These are phyloP conservation scores for Acanthornis magna DNA, from an alignment of 2,797 vertebrate genomes.

Conservation along the genomic window DNA sequence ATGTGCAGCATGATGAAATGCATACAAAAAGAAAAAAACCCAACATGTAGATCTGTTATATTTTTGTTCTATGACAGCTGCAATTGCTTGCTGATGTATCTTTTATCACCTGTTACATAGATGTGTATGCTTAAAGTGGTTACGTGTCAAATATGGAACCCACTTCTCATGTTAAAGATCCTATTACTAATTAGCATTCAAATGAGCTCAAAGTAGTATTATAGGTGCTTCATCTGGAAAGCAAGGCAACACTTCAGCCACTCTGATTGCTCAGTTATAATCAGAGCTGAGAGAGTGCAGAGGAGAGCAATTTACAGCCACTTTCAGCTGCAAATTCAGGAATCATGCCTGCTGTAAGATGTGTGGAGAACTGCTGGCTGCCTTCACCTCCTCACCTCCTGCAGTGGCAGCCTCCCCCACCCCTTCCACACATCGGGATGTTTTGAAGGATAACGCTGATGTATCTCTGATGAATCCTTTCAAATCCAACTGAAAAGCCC, in stretches of 20 bases:
- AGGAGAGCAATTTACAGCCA: background rate
- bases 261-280: slow-evolving; percentile 29
- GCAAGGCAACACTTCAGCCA: slow-evolving; percentile 10
- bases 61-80: background rate
- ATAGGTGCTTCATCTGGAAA: slow-evolving; percentile 10
- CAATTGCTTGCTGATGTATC: background rate
- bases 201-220: background rate
- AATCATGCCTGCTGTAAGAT: background rate
- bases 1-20: accelerated
- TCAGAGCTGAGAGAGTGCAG: background rate
- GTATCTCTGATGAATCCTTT: background rate
- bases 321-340: background rate
- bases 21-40: background rate
- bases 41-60: background rate
- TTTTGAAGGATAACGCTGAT: background rate
- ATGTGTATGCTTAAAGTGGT: background rate
- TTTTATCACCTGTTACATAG: background rate
- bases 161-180: background rate
- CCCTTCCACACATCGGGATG: accelerated
- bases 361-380: background rate
- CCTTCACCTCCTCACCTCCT: background rate
- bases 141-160: background rate
- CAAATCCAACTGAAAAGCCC: background rate
- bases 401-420: accelerated
- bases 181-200: slow-evolving; percentile 20